A percentile compares a stretch with the other conserved stretches of the same genome.
phyloP scores from a whole-genome alignment of 2,888 invertebrate genomes.

The Apamea crenata region DNA sequence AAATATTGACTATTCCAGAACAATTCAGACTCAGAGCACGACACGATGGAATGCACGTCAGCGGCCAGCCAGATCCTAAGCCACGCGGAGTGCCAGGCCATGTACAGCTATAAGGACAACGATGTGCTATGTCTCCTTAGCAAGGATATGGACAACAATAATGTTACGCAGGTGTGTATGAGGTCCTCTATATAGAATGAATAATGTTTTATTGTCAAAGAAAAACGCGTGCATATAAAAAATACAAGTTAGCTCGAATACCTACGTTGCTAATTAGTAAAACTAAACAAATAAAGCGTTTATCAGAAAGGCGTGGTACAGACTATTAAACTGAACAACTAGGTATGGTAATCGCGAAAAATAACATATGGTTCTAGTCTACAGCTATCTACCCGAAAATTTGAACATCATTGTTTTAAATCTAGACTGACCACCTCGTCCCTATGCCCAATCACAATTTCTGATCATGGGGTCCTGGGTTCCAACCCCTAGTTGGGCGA shows the following conservation, averaged over 20 bases:
- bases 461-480: neutral
- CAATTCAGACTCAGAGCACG: conserved; percentile 36
- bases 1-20: conserved; percentile 43
- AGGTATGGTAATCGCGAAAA: neutral
- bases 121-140: conserved; percentile 58
- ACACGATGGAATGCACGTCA: conserved; percentile 37
- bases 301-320: neutral
- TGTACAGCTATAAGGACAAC: conserved; percentile 60
- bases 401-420: neutral
- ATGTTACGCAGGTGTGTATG: conserved; percentile 56
- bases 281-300: neutral
- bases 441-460: neutral
- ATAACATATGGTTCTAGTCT: neutral
- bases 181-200: neutral
- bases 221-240: neutral
- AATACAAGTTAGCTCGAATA: neutral
- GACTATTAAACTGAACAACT: neutral
- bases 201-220: neutral
- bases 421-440: neutral
- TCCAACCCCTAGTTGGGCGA: neutral
- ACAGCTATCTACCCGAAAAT: neutral
- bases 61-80: conserved; percentile 53
- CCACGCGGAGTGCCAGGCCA: conserved; percentile 43
- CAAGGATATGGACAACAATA: conserved; percentile 37
- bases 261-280: neutral